phyloP scores from a whole-genome alignment of 2,113 vertebrate genomes.

The Pseudopodoces humilis region DNA sequence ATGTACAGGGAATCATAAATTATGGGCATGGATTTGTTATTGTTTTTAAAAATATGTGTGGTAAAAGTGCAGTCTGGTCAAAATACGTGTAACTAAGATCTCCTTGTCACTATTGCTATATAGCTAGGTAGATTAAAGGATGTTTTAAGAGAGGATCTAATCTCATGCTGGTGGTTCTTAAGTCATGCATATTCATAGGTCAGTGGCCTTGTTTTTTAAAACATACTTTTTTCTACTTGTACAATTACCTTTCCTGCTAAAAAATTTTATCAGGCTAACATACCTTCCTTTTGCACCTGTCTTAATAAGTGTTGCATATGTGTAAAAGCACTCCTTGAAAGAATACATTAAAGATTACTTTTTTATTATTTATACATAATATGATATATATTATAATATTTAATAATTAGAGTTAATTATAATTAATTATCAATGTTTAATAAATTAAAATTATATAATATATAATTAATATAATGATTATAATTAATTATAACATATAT shows the following conservation, averaged over 20 bases:
- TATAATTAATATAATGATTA: too few relatives aligned
- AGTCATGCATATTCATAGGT: background rate
- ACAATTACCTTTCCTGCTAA: background rate
- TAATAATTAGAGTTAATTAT: too few relatives aligned
- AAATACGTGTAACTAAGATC: background rate
- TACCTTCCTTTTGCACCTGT: background rate
- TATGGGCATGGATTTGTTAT: background rate
- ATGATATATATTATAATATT: too few relatives aligned
- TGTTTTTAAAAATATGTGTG: background rate
- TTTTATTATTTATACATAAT: too few relatives aligned
- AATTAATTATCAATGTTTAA: too few relatives aligned
- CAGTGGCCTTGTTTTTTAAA: background rate
- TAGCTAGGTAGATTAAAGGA: background rate
- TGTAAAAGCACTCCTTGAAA: background rate
- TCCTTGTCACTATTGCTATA: background rate
- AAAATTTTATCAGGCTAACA: background rate
- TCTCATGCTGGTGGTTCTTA: background rate
- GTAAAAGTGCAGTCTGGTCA: background rate
- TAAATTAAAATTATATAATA: too few relatives aligned
- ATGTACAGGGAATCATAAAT: background rate
- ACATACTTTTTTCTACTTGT: background rate
- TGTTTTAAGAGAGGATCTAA: background rate
- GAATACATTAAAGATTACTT: background rate
- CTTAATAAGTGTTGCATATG: background rate
- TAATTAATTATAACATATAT: too few relatives aligned